These are phyloP conservation scores for Amblyornis subalaris DNA, from an alignment of 2,113 vertebrate genomes.

Conservation along the genomic window DNA sequence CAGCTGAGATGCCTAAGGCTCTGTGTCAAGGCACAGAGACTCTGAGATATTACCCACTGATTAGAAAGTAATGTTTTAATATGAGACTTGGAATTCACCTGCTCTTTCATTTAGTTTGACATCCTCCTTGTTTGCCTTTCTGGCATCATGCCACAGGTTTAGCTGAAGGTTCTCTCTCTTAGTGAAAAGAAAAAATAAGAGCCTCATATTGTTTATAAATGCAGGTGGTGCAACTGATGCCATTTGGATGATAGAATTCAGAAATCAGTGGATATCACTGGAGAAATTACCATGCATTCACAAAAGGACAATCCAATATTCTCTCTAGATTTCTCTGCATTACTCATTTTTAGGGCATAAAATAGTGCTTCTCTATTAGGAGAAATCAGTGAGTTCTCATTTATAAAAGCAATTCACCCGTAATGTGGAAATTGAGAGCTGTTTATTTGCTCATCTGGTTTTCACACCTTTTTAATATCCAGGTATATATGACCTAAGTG, in stretches of 20 bases:
- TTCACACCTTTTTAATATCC: neutral
- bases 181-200: neutral
- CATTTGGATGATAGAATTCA: neutral
- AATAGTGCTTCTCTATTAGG: neutral
- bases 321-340: neutral
- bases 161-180: neutral
- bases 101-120: neutral
- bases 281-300: fast-evolving
- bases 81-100: neutral
- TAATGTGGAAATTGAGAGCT: neutral
- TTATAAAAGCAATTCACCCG: neutral
- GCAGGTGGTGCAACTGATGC: neutral
- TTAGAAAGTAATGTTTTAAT: neutral
- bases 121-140: neutral
- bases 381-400: neutral
- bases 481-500: neutral
- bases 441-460: neutral
- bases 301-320: neutral
- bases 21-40: neutral
- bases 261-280: neutral
- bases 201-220: neutral
- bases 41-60: neutral
- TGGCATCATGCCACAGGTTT: neutral
- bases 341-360: neutral
- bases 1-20: neutral